Conservation (phyloP, 2,113 vertebrate species). For the Gymnarchus niloticus region DNA sequence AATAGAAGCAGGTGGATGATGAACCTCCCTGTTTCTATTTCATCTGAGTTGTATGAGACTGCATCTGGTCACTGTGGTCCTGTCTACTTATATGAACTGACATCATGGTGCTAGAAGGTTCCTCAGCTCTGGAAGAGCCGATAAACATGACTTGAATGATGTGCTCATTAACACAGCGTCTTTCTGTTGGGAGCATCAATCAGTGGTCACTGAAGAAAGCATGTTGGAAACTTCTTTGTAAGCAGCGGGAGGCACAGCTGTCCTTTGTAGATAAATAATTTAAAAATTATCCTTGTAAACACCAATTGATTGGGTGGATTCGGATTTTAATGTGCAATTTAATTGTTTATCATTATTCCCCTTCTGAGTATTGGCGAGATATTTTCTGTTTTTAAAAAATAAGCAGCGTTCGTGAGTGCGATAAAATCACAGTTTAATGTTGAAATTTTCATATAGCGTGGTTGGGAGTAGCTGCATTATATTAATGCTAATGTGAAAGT, state of each 20-base stretch:
- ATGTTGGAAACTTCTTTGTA: not conserved
- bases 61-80: not conserved
- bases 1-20: not conserved
- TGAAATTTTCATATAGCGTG: not conserved
- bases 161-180: not conserved
- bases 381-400: not conserved
- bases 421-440: not conserved
- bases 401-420: not conserved
- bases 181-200: constrained; percentile 15
- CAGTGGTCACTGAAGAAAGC: not conserved
- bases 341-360: not conserved
- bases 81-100: not conserved
- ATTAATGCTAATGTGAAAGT: not conserved
- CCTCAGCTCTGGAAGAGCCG: not conserved
- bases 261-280: constrained; percentile 7
- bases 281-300: not conserved
- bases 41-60: not conserved
- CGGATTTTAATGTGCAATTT: not conserved
- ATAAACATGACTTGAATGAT: not conserved
- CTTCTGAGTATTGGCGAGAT: not conserved
- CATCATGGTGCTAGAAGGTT: not conserved
- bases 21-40: not conserved
- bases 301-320: constrained; percentile 10
- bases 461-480: not conserved
- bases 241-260: not conserved